Percentiles rank a stretch among this genome's conserved stretches.
Evolutionary conservation across 2,113 vertebrate species (phyloP).

Genomic region (Apodemus sylvaticus): DNA sequence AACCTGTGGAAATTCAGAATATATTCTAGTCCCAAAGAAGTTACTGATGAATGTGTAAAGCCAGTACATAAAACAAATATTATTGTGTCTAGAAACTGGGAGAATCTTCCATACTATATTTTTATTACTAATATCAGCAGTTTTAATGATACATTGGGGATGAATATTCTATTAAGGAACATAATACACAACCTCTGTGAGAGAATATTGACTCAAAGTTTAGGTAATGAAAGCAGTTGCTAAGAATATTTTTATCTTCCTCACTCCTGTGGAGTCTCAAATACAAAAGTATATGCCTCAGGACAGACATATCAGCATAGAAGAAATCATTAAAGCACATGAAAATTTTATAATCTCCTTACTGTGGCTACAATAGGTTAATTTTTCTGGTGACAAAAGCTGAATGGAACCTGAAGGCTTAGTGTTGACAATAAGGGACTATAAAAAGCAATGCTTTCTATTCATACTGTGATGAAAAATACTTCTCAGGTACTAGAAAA

Average conservation of each 20-base stretch:
- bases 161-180: background rate
- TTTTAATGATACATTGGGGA: background rate
- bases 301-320: background rate
- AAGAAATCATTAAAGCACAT: background rate
- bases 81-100: background rate
- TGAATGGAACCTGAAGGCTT: background rate
- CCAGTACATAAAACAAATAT: background rate
- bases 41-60: background rate
- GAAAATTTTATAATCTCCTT: background rate
- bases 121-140: background rate
- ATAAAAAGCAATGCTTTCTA: background rate
- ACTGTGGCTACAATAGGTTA: too few relatives aligned
- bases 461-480: background rate
- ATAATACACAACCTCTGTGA: background rate
- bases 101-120: background rate
- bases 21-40: background rate
- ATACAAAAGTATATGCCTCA: background rate
- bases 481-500: background rate
- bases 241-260: background rate
- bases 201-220: background rate
- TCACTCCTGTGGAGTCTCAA: background rate
- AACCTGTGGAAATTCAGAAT: background rate
- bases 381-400: background rate
- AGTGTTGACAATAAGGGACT: background rate
- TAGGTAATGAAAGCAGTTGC: background rate